A percentile compares a stretch with the other conserved stretches of the same genome.
Evolutionary conservation across 1,140 invertebrate species (phyloP).

Genomic region (Eupeodes corollae): DNA sequence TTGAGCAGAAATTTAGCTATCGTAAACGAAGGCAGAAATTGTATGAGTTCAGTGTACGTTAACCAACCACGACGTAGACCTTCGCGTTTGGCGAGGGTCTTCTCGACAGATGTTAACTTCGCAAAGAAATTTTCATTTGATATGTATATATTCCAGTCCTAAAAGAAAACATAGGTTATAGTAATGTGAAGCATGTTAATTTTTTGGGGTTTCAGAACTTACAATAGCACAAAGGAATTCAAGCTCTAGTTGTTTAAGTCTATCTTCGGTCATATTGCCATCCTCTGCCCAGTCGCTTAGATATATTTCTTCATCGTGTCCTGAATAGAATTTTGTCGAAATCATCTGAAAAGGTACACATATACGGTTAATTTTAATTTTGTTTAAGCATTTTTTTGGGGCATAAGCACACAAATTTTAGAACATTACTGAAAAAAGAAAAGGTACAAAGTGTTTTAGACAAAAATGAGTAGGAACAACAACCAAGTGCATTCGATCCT

Average conservation of each 20-base stretch:
- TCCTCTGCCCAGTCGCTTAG: slow-evolving; percentile 81
- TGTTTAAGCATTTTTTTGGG: too few relatives aligned
- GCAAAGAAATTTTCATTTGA: slow-evolving; percentile 57
- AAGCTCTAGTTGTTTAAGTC: slow-evolving; percentile 73
- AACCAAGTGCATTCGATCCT: too few relatives aligned
- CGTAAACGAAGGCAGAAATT: slow-evolving; percentile 44
- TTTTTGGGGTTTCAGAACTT: too few relatives aligned
- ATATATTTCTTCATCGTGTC: slow-evolving; percentile 80
- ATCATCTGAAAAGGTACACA: slow-evolving; percentile 83
- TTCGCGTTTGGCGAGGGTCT: slow-evolving; percentile 56
- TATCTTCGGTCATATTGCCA: slow-evolving; percentile 56
- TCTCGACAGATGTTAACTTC: slow-evolving; percentile 55
- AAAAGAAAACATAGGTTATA: slow-evolving; percentile 18
- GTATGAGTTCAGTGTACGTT: slow-evolving; percentile 69
- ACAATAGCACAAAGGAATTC: slow-evolving; percentile 86
- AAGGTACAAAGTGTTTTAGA: too few relatives aligned
- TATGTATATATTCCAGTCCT: slow-evolving; percentile 80
- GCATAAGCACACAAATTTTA: too few relatives aligned
- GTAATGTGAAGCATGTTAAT: slow-evolving; percentile 2
- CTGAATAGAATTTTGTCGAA: slow-evolving; percentile 87
- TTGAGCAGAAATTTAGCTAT: slow-evolving; percentile 46
- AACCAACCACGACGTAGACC: slow-evolving; percentile 67
- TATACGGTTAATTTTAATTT: too few relatives aligned
- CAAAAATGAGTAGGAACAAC: too few relatives aligned
- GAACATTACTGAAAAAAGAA: too few relatives aligned